These are phyloP conservation scores for Atherix ibis DNA, from an alignment of 2,888 invertebrate genomes.

Conservation along the genomic window DNA sequence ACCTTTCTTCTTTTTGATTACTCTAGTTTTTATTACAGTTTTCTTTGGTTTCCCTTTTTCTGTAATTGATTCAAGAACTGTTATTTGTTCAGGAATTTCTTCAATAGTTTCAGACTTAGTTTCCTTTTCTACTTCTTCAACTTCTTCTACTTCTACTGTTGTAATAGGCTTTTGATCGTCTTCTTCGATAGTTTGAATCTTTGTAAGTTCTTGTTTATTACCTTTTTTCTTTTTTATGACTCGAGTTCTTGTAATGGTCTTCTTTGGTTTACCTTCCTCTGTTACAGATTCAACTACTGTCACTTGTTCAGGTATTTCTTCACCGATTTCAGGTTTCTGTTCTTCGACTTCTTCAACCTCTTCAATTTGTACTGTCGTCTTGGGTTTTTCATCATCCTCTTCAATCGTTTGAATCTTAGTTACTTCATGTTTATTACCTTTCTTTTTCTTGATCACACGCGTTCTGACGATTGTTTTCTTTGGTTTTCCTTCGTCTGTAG, in stretches of 20 bases:
- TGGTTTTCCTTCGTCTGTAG: constrained; percentile 16
- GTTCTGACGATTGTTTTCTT: constrained; percentile 19
- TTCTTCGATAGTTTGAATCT: constrained; percentile 23
- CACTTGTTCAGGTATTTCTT: constrained; percentile 14
- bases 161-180: constrained; percentile 24
- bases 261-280: constrained; percentile 15
- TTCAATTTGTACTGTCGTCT: constrained; percentile 9
- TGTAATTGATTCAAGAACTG: constrained; percentile 17
- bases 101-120: constrained; percentile 19
- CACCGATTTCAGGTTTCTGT: constrained; percentile 21
- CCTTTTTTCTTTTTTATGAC: constrained; percentile 20
- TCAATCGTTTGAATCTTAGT: constrained; percentile 22
- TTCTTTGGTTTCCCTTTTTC: constrained; percentile 21
- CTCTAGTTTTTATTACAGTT: constrained; percentile 22
- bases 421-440: constrained; percentile 18
- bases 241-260: constrained; percentile 22
- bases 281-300: constrained; percentile 19
- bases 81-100: constrained; percentile 16
- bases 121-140: constrained; percentile 5
- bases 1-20: constrained; percentile 21
- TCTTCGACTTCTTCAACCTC: constrained; percentile 8
- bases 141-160: constrained; percentile 17
- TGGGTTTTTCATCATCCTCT: constrained; percentile 21
- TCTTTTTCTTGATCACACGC: constrained; percentile 22
- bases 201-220: constrained; percentile 23